Percentiles rank a stretch among this genome's conserved stretches.
Evolutionary conservation across 2,888 invertebrate species (phyloP).

Genomic region (Tromatobia lineatoria): DNA sequence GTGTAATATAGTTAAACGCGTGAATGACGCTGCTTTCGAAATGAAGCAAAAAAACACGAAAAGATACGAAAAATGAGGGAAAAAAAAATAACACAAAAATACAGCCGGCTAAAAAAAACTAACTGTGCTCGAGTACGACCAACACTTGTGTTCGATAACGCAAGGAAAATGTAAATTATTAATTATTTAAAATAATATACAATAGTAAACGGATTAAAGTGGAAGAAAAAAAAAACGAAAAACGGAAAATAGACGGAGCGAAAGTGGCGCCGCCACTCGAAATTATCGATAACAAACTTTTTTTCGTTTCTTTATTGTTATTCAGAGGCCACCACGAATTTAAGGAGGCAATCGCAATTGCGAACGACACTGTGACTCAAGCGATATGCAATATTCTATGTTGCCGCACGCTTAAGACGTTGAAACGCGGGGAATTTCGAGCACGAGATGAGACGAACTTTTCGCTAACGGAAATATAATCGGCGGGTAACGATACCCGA

Average conservation of each 20-base stretch:
- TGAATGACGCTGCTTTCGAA: slow-evolving; percentile 25
- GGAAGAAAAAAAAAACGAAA: neutral
- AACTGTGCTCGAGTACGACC: slow-evolving; percentile 79
- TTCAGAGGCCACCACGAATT: neutral
- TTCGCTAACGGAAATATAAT: neutral
- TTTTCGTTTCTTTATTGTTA: neutral
- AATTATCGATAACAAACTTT: neutral
- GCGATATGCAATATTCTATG: slow-evolving; percentile 15
- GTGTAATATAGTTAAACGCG: slow-evolving; percentile 76
- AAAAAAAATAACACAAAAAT: neutral
- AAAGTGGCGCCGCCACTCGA: neutral
- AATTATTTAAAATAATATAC: slow-evolving; percentile 82
- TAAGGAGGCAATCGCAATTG: neutral
- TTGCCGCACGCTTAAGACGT: neutral
- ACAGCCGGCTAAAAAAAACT: slow-evolving; percentile 27
- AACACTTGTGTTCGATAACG: slow-evolving; percentile 77
- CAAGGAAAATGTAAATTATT: slow-evolving; percentile 80
- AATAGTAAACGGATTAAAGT: slow-evolving; percentile 73
- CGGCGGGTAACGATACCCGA: slow-evolving; percentile 63
- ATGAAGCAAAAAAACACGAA: slow-evolving; percentile 30
- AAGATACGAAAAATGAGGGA: slow-evolving; percentile 10
- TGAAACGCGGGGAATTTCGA: neutral
- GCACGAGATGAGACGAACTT: too few species aligned
- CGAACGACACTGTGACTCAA: neutral
- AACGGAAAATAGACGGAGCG: slow-evolving; percentile 13